These are phyloP conservation scores for Channa striata DNA, from an alignment of 2,797 vertebrate genomes.

Conservation along the genomic window DNA sequence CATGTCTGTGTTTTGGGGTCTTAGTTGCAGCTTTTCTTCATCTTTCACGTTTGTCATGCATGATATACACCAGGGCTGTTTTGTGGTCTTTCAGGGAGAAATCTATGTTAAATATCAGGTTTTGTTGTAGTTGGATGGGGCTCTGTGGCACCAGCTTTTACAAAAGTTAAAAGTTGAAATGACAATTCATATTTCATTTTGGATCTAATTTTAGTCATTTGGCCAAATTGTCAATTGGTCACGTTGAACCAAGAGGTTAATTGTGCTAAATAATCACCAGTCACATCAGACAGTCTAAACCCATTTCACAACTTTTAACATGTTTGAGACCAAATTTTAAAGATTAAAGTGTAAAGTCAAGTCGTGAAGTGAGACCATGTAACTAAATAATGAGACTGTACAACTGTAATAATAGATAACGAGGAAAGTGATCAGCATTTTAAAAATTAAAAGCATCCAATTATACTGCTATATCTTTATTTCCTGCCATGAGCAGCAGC, in stretches of 20 bases:
- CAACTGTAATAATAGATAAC: not conserved
- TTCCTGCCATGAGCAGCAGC: not conserved
- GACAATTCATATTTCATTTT: constrained; percentile 19
- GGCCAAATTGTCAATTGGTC: constrained; percentile 10
- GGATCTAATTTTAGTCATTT: constrained; percentile 23
- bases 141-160: not conserved
- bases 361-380: not conserved
- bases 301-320: no score
- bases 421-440: not conserved
- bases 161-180: not conserved
- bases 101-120: not conserved
- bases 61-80: constrained; percentile 33
- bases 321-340: no score
- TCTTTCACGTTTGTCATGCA: constrained; percentile 61
- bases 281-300: no score
- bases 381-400: not conserved
- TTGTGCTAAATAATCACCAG: no score
- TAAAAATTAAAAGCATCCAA: not conserved
- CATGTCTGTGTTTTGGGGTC: constrained; percentile 27
- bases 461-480: not conserved
- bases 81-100: constrained; percentile 3
- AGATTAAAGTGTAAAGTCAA: not conserved
- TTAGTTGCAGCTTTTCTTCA: constrained; percentile 56
- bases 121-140: not conserved
- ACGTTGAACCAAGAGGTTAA: not conserved